Percentiles rank a stretch among this genome's conserved stretches.
Evolutionary conservation across 2,888 invertebrate species (phyloP).

Genomic region (Pantelozetes paolii): DNA sequence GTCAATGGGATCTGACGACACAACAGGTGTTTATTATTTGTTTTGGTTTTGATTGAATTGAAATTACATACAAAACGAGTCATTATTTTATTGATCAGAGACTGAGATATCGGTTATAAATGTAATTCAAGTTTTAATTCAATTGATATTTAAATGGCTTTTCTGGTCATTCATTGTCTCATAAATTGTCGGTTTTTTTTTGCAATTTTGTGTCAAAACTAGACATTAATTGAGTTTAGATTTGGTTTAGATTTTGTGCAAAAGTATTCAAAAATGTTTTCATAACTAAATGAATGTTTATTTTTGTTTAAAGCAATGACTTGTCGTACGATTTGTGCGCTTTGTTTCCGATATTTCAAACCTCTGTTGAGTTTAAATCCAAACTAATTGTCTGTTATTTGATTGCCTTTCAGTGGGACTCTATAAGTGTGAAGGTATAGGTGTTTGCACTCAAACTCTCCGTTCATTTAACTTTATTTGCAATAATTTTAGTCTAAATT

Average conservation of each 20-base stretch:
- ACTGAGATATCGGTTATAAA: constrained; percentile 12
- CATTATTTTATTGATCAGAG: neutral
- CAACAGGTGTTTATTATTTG: constrained; percentile 79
- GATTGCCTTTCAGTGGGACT: constrained; percentile 30
- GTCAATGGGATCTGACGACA: constrained; percentile 87
- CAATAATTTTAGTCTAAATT: too few species aligned
- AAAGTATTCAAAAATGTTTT: too few species aligned
- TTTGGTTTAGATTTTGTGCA: too few species aligned
- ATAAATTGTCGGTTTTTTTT: too few species aligned
- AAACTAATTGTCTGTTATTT: too few species aligned
- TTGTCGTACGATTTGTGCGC: neutral
- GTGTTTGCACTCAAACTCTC: neutral
- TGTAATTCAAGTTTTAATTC: neutral
- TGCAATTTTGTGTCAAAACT: too few species aligned
- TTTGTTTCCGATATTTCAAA: constrained; percentile 21
- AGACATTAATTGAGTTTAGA: too few species aligned
- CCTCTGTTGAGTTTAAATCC: neutral
- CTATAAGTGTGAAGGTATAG: constrained; percentile 18
- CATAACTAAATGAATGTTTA: too few species aligned
- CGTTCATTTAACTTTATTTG: neutral
- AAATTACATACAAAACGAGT: neutral
- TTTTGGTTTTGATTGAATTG: neutral
- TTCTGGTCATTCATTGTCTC: neutral
- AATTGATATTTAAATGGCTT: neutral
- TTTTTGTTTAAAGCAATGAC: too few species aligned